phyloP scores from a whole-genome alignment of 2,113 vertebrate genomes.

The Caretta caretta region DNA sequence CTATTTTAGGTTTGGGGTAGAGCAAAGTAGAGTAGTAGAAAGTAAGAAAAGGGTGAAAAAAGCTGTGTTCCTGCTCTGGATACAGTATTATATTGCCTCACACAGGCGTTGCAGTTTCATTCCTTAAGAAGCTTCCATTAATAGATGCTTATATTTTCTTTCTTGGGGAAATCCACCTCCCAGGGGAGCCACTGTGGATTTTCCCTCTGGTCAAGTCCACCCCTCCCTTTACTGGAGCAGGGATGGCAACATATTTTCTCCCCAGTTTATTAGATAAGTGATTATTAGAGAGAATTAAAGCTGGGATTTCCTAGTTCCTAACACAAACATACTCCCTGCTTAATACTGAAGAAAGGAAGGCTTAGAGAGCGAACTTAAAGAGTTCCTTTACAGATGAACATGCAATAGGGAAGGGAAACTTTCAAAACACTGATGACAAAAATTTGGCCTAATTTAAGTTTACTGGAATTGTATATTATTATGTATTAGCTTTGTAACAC shows the following conservation, averaged over 20 bases:
- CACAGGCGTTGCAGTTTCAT: not conserved
- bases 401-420: not conserved
- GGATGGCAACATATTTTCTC: not conserved
- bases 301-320: not conserved
- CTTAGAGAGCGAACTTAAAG: not conserved
- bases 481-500: not conserved
- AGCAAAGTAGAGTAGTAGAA: not conserved
- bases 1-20: not conserved
- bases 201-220: not conserved
- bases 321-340: not conserved
- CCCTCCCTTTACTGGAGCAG: not conserved
- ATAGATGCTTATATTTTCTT: slow-evolving; percentile 7
- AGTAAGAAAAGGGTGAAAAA: slow-evolving; percentile 1
- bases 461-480: not conserved
- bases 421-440: slow-evolving; percentile 1
- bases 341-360: slow-evolving; percentile 25
- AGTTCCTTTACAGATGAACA: not conserved
- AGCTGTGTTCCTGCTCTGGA: not conserved
- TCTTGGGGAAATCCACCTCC: not conserved
- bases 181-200: not conserved
- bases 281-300: not conserved
- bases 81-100: not conserved
- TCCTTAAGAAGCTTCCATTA: slow-evolving; percentile 8
- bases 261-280: not conserved
- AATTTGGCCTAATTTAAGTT: not conserved